phyloP scores from a whole-genome alignment of 1,140 invertebrate species.

The Leptinotarsa texana region DNA sequence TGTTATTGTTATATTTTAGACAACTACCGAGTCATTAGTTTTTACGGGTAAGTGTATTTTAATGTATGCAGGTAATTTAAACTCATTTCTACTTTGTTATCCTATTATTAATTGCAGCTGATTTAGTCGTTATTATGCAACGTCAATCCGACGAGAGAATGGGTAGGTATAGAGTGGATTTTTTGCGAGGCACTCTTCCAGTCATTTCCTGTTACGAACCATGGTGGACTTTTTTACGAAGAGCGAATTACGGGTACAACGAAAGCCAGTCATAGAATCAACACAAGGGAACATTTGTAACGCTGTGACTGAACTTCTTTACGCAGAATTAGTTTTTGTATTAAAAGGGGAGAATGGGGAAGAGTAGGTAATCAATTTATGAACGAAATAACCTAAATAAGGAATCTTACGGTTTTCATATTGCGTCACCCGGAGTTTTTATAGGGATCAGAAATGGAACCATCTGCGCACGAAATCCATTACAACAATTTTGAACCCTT shows the following conservation, averaged over 20 bases:
- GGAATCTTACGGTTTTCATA: too few species aligned
- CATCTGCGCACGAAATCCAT: too few species aligned
- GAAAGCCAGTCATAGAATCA: background rate
- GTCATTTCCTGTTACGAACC: background rate
- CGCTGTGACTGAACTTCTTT: too few species aligned
- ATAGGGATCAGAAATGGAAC: too few species aligned
- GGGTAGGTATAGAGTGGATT: background rate
- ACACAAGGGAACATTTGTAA: background rate
- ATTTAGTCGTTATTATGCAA: constrained; percentile 18
- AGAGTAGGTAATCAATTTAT: too few species aligned
- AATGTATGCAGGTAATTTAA: constrained; percentile 32
- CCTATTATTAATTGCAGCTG: constrained; percentile 23
- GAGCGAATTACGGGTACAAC: background rate
- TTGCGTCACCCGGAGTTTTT: too few species aligned
- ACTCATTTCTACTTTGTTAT: constrained; percentile 15
- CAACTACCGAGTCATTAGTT: constrained; percentile 21
- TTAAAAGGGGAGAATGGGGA: too few species aligned
- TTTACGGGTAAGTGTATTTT: constrained; percentile 24
- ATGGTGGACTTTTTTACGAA: constrained; percentile 9
- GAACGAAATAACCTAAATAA: too few species aligned
- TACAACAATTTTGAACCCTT: too few species aligned
- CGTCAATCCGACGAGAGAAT: constrained; percentile 3
- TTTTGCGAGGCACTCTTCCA: background rate
- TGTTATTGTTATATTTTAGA: background rate
- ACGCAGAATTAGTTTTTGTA: too few species aligned